Percentiles rank a stretch among this genome's conserved stretches.
Evolutionary conservation across 1,140 invertebrate genomes (phyloP).

Genomic region (Littorina saxatilis): DNA sequence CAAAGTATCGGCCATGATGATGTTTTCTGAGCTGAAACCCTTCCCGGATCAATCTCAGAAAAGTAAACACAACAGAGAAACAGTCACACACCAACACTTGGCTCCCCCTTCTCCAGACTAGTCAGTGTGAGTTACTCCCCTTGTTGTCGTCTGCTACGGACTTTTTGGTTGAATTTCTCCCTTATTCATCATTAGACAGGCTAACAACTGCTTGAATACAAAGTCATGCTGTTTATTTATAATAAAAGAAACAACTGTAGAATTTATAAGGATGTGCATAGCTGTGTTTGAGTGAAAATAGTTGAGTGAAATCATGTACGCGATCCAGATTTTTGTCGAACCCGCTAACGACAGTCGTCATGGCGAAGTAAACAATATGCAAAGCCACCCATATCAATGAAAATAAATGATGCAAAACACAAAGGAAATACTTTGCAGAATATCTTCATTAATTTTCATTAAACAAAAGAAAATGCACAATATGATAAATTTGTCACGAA

Average conservation of each 20-base stretch:
- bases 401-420: not conserved
- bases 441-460: too few relatives aligned
- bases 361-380: constrained; percentile 10
- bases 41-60: not conserved
- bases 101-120: not conserved
- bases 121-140: not conserved
- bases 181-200: too few relatives aligned
- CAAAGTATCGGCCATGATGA: constrained; percentile 62
- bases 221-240: too few relatives aligned
- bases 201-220: too few relatives aligned
- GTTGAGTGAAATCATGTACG: not conserved
- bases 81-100: not conserved
- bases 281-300: not conserved
- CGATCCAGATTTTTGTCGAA: not conserved
- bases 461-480: too few relatives aligned
- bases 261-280: too few relatives aligned
- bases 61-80: not conserved
- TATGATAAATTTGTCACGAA: too few relatives aligned
- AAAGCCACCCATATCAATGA: not conserved
- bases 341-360: constrained; percentile 45
- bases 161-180: not conserved
- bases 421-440: too few relatives aligned
- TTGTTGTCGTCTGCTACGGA: constrained; percentile 12
- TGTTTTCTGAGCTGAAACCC: constrained; percentile 4
- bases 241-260: too few relatives aligned